Base-by-base conservation (phyloP, 2,888 invertebrate species). In the Philhelius pedissequus region DNA sequence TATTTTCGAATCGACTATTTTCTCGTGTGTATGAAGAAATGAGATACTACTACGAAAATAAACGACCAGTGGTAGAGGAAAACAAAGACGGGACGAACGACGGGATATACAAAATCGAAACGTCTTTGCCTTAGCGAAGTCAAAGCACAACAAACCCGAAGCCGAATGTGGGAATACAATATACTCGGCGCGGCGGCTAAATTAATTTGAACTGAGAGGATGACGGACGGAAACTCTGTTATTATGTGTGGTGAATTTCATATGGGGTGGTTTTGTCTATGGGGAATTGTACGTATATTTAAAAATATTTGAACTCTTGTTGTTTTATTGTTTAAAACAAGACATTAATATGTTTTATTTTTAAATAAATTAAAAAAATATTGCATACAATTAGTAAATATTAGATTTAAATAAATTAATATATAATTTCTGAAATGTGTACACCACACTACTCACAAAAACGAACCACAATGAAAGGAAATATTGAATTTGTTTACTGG, bases 141-240 rank as follows among this genome's bases (percentile, higher is more conserved):
- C 75, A 22, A 75, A 75, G 71, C 75, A 80, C 84, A 80, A 84
- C 80, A 84, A 84, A 80, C 9, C 13, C 5, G 56, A 66, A n/a
- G 11, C 13, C 5, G 56, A 66, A n/a, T 40, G 30, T 50, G 38
- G n/a, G 62, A 43, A 43, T 35, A 64, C 22, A 43, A 43, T 35
- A 64, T 18, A 40, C 40, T 60, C 40, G 40, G n/a, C 35, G 25
- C 40, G 40, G n/a, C 35, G 25, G 40, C 38, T 32, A 66, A 70
- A 15, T 35, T 18, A 18, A 62, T n/a, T 18, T 15, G 5, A 22
- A 38, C 5, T 40, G n/a, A 38, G 68, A 32, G 30, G 13, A 27
- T 18, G 38, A 62, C 45, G 50, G 38, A 62, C 45, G 50, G 22
- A 48, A 68, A 73, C 50, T 58, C 58, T 73, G 58, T 35, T 56